Base-by-base conservation (phyloP, 2,797 vertebrate genomes). In the Labeo calbasu region DNA sequence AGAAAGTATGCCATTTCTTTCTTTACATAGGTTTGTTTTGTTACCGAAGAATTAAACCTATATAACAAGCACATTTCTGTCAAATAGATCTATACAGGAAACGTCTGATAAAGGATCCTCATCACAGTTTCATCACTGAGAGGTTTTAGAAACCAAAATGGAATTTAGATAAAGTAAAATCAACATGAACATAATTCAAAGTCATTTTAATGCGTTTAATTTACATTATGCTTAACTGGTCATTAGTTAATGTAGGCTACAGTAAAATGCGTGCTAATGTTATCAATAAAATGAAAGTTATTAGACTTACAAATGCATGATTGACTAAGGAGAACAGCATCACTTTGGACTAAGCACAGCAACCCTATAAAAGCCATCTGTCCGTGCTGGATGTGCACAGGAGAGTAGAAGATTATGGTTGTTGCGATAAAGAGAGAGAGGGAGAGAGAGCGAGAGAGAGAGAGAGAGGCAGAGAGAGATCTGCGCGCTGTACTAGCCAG, bases 321-420 rank as follows among this genome's bases (percentile, higher is more conserved):
- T 43, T 76, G 36, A 76, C 15, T 55, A 55, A 53, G 32, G 50
- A 76, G 61, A 55, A 43, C 48, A 55, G 61, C 61, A 77, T 77
- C 32, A 51, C 71, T 81, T 59, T 71, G 23, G 68, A 63, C 79
- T 69, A 68, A 83, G 81, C 72, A 71, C 72, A 69, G 51, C 46
- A 87, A 84, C 61, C 43, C 48, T 79, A 69, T 81, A 82, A 87
- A 92, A 96, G 94, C 95, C 96, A 96, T 96, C 95, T 96, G 96
- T 94, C 95, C 93, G 94, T 93, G 92, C 94, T 94, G 94, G 92
- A 93, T 95, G 92, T 92, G 93, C 95, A 94, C 93, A 95, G 50
- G 55, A 77, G 81, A 83, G 84, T 69, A 81, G 94, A 93, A 95
- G 95, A 95, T 95, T 95, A 94, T 92, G 94, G 94, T 95, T 93